Evolutionary conservation across 2,797 vertebrate species (phyloP).

Genomic region (Halcyon badia): DNA sequence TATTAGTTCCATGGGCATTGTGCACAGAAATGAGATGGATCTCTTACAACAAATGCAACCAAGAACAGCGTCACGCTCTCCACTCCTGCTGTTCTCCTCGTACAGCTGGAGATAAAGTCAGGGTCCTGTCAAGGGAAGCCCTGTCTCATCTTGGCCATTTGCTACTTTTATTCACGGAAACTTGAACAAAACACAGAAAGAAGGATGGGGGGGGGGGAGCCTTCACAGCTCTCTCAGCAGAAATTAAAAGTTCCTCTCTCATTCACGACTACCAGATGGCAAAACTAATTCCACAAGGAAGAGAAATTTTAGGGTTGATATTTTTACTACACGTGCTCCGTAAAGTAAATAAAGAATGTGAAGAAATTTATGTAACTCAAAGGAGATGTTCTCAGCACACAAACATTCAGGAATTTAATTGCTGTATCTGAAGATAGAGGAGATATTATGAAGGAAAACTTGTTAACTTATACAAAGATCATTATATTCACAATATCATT

Average conservation of each 20-base stretch:
- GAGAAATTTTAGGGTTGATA: conserved; percentile 48
- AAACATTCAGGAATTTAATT: not conserved
- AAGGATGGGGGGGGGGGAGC: not conserved
- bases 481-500: not conserved
- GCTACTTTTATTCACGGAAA: not conserved
- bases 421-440: not conserved
- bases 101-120: not conserved
- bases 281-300: conserved; percentile 56
- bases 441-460: not conserved
- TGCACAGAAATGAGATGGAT: not conserved
- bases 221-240: conserved; percentile 3
- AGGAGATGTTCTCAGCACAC: not conserved
- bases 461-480: fast-evolving
- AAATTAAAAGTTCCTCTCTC: conserved; percentile 25
- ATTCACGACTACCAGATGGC: conserved; percentile 52
- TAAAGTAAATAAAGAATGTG: conserved; percentile 43
- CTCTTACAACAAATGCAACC: not conserved
- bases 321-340: conserved; percentile 42
- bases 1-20: conserved; percentile 1
- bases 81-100: not conserved
- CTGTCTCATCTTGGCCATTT: not conserved
- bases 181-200: not conserved
- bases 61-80: fast-evolving
- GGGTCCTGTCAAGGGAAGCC: not conserved
- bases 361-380: conserved; percentile 25